Conservation (phyloP, 2,888 invertebrate species). For the Leptinotarsa haldemani region DNA sequence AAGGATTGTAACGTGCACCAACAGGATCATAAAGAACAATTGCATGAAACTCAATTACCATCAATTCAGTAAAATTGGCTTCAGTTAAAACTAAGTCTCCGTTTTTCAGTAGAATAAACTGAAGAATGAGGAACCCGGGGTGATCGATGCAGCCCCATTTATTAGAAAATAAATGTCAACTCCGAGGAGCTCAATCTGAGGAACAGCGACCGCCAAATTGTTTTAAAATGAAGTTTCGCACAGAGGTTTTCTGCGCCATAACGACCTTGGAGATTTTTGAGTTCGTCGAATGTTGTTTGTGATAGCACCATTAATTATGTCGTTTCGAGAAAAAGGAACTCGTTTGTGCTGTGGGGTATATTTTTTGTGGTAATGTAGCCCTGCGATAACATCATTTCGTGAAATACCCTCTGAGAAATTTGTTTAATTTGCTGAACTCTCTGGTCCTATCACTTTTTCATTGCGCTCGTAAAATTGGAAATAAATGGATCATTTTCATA, state of each 20-base stretch:
- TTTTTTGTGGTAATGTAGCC: slow-evolving; percentile 3
- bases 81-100: background rate
- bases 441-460: too few relatives aligned
- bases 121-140: background rate
- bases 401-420: background rate
- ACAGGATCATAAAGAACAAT: too few relatives aligned
- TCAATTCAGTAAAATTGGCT: too few relatives aligned
- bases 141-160: slow-evolving; percentile 5
- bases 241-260: slow-evolving; percentile 43
- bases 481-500: too few relatives aligned
- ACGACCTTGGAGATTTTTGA: slow-evolving; percentile 38
- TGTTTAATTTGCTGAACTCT: background rate
- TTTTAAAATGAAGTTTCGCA: slow-evolving; percentile 54
- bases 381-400: background rate
- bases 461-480: too few relatives aligned
- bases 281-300: slow-evolving; percentile 40
- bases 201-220: slow-evolving; percentile 30
- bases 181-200: slow-evolving; percentile 16
- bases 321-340: slow-evolving; percentile 24
- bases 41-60: too few relatives aligned
- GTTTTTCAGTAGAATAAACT: background rate
- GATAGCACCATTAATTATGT: slow-evolving; percentile 42
- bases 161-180: slow-evolving; percentile 21
- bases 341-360: background rate
- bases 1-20: too few relatives aligned